phyloP scores from a whole-genome alignment of 2,113 vertebrate species.

The Osmerus mordax region DNA sequence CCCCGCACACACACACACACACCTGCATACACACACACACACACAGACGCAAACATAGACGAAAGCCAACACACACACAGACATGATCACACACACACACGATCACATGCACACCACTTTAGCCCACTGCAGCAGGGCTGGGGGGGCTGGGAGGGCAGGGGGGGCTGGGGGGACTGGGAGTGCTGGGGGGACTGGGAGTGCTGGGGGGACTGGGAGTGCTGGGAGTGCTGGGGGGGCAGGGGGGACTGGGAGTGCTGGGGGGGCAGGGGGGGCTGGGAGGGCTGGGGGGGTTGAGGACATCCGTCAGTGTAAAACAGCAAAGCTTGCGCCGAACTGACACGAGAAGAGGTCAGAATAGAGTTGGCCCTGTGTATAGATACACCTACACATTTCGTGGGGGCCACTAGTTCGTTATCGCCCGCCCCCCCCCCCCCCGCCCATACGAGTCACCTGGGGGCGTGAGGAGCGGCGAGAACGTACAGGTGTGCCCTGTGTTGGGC shows the following conservation, averaged over 20 bases:
- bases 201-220: slow-evolving; percentile 43
- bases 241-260: too few species aligned
- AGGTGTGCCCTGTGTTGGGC: too few species aligned
- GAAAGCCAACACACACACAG: not conserved
- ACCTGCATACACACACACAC: slow-evolving; percentile 7
- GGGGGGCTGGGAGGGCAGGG: slow-evolving; percentile 52
- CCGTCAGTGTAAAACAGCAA: slow-evolving; percentile 75
- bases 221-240: slow-evolving; percentile 50
- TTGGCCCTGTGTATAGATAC: not conserved
- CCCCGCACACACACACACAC: slow-evolving; percentile 8
- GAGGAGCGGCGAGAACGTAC: too few species aligned
- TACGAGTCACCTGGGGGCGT: too few species aligned
- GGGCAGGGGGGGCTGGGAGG: slow-evolving; percentile 45
- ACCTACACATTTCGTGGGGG: too few species aligned
- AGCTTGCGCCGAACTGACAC: slow-evolving; percentile 52
- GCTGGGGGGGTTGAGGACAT: slow-evolving; percentile 57
- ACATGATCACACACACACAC: slow-evolving; percentile 3
- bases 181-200: too few species aligned
- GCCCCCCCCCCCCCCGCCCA: too few species aligned
- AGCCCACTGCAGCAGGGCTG: slow-evolving; percentile 12
- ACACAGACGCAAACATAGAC: not conserved
- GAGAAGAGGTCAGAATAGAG: slow-evolving; percentile 26
- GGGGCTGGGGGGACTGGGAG: slow-evolving; percentile 42
- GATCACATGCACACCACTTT: slow-evolving; percentile 49
- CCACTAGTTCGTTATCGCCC: too few species aligned